These are phyloP conservation scores for Hyperoodon ampullatus DNA, from an alignment of 2,113 vertebrate species.

Conservation along the genomic window DNA sequence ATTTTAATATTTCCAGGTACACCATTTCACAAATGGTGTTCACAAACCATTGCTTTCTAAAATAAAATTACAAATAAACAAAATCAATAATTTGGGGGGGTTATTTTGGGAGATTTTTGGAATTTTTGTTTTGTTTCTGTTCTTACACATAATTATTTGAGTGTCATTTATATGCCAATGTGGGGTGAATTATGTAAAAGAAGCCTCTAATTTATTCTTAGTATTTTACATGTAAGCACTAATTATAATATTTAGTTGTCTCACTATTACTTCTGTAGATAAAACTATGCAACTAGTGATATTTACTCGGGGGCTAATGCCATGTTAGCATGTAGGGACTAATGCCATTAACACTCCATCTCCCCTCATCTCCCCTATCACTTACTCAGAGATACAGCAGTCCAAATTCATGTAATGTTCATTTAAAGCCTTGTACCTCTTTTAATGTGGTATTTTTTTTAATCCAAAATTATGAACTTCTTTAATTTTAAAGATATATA, in stretches of 20 bases:
- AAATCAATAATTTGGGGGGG: not conserved
- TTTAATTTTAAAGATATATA: not conserved
- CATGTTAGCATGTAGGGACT: too few species aligned
- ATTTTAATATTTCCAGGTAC: not conserved
- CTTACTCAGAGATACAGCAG: not conserved
- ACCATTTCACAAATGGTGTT: not conserved
- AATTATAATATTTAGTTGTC: not conserved
- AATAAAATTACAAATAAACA: not conserved
- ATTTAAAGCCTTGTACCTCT: not conserved
- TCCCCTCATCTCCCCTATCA: not conserved
- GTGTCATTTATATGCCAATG: not conserved
- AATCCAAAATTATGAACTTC: conserved; percentile 22
- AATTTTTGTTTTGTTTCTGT: not conserved
- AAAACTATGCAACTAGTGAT: not conserved
- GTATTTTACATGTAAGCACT: not conserved
- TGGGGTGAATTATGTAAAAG: not conserved
- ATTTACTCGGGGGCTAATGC: not conserved
- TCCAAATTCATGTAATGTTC: not conserved
- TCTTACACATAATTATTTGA: not conserved
- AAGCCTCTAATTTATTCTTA: not conserved
- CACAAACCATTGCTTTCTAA: not conserved
- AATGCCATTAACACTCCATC: not conserved
- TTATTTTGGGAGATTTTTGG: not conserved
- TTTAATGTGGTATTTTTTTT: not conserved
- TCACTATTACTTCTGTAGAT: conserved; percentile 15